Percentiles rank a stretch among this genome's conserved stretches.
phyloP scores from a whole-genome alignment of 1,140 invertebrate species.

The Psilanteris sp. region DNA sequence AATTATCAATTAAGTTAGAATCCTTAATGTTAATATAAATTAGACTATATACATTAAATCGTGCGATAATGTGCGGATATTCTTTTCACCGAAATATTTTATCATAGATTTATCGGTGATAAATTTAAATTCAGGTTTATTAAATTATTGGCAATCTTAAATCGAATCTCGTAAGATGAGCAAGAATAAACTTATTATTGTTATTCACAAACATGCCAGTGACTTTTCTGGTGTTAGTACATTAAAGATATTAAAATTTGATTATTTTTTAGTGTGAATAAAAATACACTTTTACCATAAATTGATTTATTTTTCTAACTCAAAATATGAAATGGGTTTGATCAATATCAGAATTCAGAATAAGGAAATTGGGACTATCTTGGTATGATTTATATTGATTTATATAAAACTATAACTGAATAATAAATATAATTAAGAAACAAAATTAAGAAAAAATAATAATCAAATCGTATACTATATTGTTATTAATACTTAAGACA shows the following conservation, averaged over 20 bases:
- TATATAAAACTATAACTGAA: conserved; percentile 24
- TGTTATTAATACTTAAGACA: conserved; percentile 4
- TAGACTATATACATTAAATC: not conserved
- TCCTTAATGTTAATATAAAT: too few relatives aligned
- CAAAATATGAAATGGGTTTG: conserved; percentile 29
- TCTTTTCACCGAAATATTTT: not conserved
- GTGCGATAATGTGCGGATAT: too few relatives aligned
- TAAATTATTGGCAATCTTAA: not conserved
- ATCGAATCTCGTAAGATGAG: too few relatives aligned
- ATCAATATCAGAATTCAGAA: conserved; percentile 33
- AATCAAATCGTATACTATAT: conserved; percentile 7
- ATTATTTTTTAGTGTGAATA: not conserved
- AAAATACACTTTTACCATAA: not conserved
- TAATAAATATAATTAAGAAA: too few relatives aligned
- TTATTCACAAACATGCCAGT: too few relatives aligned
- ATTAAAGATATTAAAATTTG: too few relatives aligned
- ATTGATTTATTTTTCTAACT: conserved; percentile 30
- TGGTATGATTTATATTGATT: conserved; percentile 14
- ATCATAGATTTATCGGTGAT: not conserved
- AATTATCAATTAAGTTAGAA: too few relatives aligned
- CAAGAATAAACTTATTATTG: too few relatives aligned
- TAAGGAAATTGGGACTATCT: conserved; percentile 34
- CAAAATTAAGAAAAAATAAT: too few relatives aligned
- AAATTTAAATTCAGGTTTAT: not conserved
- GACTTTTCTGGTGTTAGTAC: too few relatives aligned